Evolutionary conservation across 2,113 vertebrate species (phyloP).

Genomic region (Glaucidium brasilianum): DNA sequence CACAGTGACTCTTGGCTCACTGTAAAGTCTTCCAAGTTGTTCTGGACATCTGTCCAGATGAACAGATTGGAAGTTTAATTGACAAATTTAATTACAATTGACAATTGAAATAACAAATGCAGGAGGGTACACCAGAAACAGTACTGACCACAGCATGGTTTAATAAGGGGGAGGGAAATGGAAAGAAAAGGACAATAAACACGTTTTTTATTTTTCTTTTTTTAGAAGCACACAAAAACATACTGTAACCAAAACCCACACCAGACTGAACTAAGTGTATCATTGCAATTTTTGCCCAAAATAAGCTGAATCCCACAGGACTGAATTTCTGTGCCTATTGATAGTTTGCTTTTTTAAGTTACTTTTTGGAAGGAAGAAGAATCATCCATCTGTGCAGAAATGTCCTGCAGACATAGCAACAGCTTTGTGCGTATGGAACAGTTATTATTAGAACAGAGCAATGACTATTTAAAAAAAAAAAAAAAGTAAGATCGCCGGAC

Average conservation of each 20-base stretch:
- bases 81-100: neutral
- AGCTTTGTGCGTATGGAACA: conserved; percentile 30
- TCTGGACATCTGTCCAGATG: neutral
- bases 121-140: neutral
- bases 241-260: conserved; percentile 14
- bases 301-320: conserved; percentile 28
- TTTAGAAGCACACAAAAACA: neutral
- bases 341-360: conserved; percentile 20
- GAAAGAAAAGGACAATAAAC: neutral
- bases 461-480: neutral
- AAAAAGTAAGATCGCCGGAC: neutral
- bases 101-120: neutral
- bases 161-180: neutral
- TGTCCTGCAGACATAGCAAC: conserved; percentile 23
- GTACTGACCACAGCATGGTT: neutral
- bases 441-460: conserved; percentile 50
- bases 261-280: neutral
- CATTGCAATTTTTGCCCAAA: conserved; percentile 16
- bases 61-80: conserved; percentile 1
- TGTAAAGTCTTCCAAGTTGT: neutral
- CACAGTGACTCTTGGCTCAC: neutral
- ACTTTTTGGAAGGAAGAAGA: conserved; percentile 32
- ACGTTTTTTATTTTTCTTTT: neutral
- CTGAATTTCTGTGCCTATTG: neutral
- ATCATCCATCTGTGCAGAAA: conserved; percentile 46